These are phyloP conservation scores for Serilophus lunatus DNA, from an alignment of 2,113 vertebrate species.

Conservation along the genomic window DNA sequence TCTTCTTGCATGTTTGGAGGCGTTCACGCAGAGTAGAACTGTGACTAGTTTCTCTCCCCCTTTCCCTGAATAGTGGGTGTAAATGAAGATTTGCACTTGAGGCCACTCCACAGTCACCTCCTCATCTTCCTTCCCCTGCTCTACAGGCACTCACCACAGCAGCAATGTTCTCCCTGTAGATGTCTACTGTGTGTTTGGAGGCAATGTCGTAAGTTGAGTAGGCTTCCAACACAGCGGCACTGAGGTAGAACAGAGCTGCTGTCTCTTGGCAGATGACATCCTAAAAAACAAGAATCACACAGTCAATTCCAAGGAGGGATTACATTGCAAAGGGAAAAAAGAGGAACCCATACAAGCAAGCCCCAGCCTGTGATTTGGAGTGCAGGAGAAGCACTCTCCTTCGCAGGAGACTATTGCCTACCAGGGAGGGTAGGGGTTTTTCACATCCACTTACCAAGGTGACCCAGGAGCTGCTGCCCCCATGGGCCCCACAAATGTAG, in stretches of 20 bases:
- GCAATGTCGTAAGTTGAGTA: not conserved
- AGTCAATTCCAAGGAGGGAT: not conserved
- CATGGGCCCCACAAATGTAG: not conserved
- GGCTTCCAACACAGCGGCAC: constrained; percentile 74
- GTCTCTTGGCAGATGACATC: constrained; percentile 74
- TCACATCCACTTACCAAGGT: constrained; percentile 46
- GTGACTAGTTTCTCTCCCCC: not conserved
- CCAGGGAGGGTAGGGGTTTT: not conserved
- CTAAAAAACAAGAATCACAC: constrained; percentile 36
- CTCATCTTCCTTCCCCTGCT: not conserved
- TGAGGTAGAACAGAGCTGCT: constrained; percentile 80
- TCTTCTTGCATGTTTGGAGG: not conserved
- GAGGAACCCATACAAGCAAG: not conserved
- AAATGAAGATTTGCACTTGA: not conserved
- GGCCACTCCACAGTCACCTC: not conserved
- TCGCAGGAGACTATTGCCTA: not conserved
- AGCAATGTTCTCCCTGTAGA: constrained; percentile 70
- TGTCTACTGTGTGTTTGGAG: not conserved
- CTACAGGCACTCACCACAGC: constrained; percentile 74
- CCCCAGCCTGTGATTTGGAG: not conserved
- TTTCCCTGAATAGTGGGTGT: not conserved
- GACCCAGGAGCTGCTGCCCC: constrained; percentile 43
- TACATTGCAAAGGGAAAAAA: fast-evolving
- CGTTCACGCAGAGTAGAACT: fast-evolving
- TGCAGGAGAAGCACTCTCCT: not conserved